Evolutionary conservation across 2,888 invertebrate genomes (phyloP).

Genomic region (Melanargia galathea): DNA sequence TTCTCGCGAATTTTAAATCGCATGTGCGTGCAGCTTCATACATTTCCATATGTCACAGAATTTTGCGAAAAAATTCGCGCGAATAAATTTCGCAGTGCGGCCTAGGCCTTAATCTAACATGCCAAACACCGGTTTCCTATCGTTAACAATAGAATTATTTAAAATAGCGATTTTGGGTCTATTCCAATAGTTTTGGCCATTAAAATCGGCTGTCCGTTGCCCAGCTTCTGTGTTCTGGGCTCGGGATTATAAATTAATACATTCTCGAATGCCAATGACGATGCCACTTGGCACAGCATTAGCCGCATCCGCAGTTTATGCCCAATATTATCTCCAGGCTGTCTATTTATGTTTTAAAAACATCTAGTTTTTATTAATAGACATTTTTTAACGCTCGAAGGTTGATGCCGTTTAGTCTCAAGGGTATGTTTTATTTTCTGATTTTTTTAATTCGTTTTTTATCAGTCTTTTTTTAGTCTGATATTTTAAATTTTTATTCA

Average conservation of each 20-base stretch:
- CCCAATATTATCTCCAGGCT: background rate
- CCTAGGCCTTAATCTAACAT: background rate
- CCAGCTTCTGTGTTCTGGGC: constrained; percentile 34
- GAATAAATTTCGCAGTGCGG: no score
- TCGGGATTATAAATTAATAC: constrained; percentile 32
- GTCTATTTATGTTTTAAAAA: background rate
- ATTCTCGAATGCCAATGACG: constrained; percentile 52
- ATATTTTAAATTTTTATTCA: background rate
- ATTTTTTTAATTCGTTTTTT: background rate
- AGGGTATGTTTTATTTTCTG: constrained; percentile 39
- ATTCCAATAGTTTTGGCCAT: constrained; percentile 35
- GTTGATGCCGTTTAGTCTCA: background rate
- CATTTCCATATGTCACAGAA: no score
- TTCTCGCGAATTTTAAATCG: no score
- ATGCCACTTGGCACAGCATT: constrained; percentile 56
- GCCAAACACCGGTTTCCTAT: constrained; percentile 1
- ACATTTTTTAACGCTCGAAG: background rate
- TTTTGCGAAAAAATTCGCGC: no score
- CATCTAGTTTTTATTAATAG: constrained; percentile 39
- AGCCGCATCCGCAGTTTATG: background rate
- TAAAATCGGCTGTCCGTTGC: constrained; percentile 33
- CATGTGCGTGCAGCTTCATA: no score
- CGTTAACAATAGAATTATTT: background rate
- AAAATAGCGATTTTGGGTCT: constrained; percentile 30
- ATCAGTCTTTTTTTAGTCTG: background rate